phyloP scores from a whole-genome alignment of 2,797 vertebrate genomes.

The Catostomus latipinnis region DNA sequence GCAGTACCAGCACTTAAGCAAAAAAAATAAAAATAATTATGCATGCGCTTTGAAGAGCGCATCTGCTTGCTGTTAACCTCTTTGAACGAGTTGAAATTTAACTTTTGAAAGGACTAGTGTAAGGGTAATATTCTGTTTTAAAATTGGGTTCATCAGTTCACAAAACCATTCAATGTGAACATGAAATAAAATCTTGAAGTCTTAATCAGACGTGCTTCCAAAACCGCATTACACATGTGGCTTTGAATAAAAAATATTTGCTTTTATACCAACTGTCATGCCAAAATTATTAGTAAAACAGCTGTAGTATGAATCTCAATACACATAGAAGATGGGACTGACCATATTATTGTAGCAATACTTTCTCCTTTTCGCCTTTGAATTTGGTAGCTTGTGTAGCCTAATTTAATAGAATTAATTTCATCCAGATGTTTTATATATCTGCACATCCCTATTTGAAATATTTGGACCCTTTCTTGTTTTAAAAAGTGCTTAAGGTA shows the following conservation, averaged over 20 bases:
- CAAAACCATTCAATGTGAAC: constrained; percentile 3
- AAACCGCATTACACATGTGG: not conserved
- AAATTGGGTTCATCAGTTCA: not conserved
- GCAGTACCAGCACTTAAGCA: not conserved
- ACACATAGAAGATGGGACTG: not conserved
- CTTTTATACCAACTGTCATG: not conserved
- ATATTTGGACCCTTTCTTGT: not conserved
- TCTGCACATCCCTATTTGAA: not conserved
- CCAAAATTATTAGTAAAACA: not conserved
- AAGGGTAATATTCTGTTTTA: not conserved
- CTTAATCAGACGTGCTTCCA: not conserved
- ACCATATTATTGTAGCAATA: no score
- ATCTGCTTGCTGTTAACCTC: not conserved
- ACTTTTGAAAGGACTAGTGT: not conserved
- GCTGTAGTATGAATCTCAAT: not conserved
- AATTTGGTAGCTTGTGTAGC: not conserved
- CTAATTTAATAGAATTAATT: not conserved
- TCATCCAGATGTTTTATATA: not conserved
- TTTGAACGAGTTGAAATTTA: not conserved
- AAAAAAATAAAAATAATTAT: not conserved
- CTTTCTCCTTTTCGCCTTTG: no score
- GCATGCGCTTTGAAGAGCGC: not conserved
- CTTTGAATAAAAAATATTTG: not conserved
- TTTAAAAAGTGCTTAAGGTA: not conserved
- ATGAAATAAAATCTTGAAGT: constrained; percentile 2